A percentile compares a stretch with the other conserved stretches of the same genome.
These are phyloP conservation scores for Menidia menidia DNA, from an alignment of 2,797 vertebrate genomes.

Conservation along the genomic window DNA sequence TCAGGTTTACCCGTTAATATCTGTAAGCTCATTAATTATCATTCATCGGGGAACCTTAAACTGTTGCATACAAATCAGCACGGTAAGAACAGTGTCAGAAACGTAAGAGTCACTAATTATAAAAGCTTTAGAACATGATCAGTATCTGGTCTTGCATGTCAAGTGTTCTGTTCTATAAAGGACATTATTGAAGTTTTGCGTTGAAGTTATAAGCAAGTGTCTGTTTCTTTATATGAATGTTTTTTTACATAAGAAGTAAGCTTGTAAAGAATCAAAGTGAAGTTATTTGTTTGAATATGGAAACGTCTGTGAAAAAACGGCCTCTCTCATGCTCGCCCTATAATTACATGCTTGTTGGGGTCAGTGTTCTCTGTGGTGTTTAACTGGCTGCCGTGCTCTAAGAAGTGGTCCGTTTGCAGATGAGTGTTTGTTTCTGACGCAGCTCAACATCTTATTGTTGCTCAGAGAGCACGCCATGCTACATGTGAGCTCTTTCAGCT, in stretches of 20 bases:
- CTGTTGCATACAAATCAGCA: background rate
- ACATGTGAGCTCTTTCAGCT: slow-evolving; percentile 40
- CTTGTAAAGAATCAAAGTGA: background rate
- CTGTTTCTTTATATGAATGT: background rate
- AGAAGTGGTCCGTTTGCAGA: slow-evolving; percentile 29
- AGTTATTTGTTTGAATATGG: background rate
- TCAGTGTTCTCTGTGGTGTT: slow-evolving; percentile 23
- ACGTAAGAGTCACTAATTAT: background rate
- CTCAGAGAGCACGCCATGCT: slow-evolving; percentile 24
- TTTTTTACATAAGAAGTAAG: background rate
- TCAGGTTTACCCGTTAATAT: slow-evolving; percentile 12
- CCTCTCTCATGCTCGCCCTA: background rate
- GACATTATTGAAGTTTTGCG: too few species aligned
- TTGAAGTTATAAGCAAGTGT: background rate
- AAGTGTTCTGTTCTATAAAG: too few species aligned
- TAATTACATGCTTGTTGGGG: slow-evolving; percentile 9
- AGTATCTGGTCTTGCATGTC: too few species aligned
- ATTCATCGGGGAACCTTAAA: slow-evolving; percentile 1
- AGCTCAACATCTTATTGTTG: slow-evolving; percentile 37
- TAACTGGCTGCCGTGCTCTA: slow-evolving; percentile 34
- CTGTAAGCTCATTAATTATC: slow-evolving; percentile 21
- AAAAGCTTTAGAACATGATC: background rate
- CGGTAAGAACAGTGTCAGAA: background rate
- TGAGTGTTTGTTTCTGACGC: slow-evolving; percentile 42
- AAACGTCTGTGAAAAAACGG: too few species aligned